Conservation (phyloP, 1,140 invertebrate genomes). For the Lordiphosa stackelbergi region DNA sequence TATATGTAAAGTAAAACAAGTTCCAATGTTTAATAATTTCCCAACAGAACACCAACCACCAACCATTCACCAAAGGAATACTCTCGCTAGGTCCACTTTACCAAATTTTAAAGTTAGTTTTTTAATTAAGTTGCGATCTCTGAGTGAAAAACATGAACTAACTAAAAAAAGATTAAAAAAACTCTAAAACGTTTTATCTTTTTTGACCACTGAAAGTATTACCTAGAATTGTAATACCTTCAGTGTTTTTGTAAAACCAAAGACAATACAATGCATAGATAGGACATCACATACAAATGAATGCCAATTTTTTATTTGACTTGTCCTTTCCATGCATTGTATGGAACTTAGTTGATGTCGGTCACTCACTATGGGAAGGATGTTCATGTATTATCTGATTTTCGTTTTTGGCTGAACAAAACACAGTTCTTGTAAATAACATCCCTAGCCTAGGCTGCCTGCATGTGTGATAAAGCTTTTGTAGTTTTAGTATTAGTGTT, state of each 20-base stretch:
- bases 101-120: conserved; percentile 24
- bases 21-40: too few relatives aligned
- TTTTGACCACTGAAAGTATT: too few relatives aligned
- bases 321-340: not conserved
- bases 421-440: conserved; percentile 65
- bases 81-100: not conserved
- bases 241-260: too few relatives aligned
- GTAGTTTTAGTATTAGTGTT: conserved; percentile 19
- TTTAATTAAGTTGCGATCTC: conserved; percentile 29
- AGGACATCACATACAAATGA: too few relatives aligned
- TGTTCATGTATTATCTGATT: conserved; percentile 74
- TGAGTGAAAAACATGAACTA: conserved; percentile 54
- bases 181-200: too few relatives aligned
- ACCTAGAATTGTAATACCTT: too few relatives aligned
- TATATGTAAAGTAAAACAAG: too few relatives aligned
- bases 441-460: conserved; percentile 33
- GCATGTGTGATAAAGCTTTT: conserved; percentile 41
- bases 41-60: too few relatives aligned
- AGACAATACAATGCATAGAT: too few relatives aligned
- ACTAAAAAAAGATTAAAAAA: not conserved
- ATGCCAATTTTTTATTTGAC: too few relatives aligned
- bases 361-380: conserved; percentile 40
- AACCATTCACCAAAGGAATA: not conserved
- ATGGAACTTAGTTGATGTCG: conserved; percentile 36
- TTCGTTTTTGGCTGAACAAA: conserved; percentile 52